A percentile compares a stretch with the other conserved stretches of the same genome.
phyloP scores from a whole-genome alignment of 2,113 vertebrate species.

The Rhynchomys soricoides region DNA sequence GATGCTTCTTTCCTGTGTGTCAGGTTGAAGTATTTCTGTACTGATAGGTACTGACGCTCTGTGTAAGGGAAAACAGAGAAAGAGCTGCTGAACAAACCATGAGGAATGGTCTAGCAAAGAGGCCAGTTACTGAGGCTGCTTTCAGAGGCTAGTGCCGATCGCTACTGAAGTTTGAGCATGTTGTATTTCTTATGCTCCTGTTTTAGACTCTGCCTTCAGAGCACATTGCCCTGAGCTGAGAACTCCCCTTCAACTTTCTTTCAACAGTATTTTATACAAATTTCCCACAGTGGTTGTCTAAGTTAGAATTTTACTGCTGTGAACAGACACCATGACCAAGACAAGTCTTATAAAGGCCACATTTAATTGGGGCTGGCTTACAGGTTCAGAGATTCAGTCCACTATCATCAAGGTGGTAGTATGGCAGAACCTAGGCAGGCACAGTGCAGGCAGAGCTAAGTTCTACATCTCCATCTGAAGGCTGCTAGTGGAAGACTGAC shows the following conservation, averaged over 20 bases:
- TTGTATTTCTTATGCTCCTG: background rate
- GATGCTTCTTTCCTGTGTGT: background rate
- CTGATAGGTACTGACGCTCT: background rate
- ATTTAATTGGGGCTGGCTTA: too few relatives aligned
- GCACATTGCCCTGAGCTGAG: background rate
- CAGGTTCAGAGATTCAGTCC: too few relatives aligned
- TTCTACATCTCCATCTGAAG: too few relatives aligned
- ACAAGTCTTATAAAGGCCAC: too few relatives aligned
- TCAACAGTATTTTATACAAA: background rate
- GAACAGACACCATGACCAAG: too few relatives aligned
- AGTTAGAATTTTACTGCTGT: too few relatives aligned
- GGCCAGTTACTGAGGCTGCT: background rate
- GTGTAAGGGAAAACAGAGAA: background rate
- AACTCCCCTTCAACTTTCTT: background rate
- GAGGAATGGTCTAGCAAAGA: background rate
- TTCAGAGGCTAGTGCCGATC: background rate
- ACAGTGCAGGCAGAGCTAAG: too few relatives aligned
- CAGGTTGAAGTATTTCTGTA: background rate
- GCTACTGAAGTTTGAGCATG: background rate
- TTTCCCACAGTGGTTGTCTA: background rate
- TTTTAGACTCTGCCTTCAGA: background rate
- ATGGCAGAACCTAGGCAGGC: too few relatives aligned
- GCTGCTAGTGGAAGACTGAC: too few relatives aligned
- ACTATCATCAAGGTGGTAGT: too few relatives aligned
- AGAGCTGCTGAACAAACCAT: background rate